Base-by-base conservation (phyloP, 2,888 invertebrate genomes). In the Ligdia adustata region DNA sequence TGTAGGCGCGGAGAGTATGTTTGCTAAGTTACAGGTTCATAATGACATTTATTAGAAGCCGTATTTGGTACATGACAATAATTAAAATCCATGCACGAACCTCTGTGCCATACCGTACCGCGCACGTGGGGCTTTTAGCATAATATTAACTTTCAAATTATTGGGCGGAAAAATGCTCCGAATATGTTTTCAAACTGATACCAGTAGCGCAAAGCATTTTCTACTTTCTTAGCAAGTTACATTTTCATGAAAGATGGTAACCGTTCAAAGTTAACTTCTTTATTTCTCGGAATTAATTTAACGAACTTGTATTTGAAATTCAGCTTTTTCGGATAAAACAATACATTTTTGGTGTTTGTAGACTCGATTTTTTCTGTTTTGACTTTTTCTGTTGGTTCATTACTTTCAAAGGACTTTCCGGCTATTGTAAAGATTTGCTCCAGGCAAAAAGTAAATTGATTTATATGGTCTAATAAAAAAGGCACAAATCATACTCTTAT, bases 61-160 rank as follows among this genome's bases (percentile, higher is more conserved):
- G 85, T 86, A 87, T 88, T 84, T 77, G 80, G 85, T 88, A 89
- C 88, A 89, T 88, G 88, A 86, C 75, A 86, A 88, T 89, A 89
- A 89, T 89, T 89, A 89, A 89, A 89, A 89, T 78, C 82, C 79
- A 89, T 89, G 88, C 89, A 89, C 89, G 89, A 89, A 89, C 66
- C 63, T 54, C 65, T 67, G 89, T 89, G 80, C 89, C 89, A 84
- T 62, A 79, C 85, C 75, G 89, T 88, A 60, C 88, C 85, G 53
- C 69, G 84, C 72, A 83, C 83, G 82, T 81, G 75, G 60, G 53
- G 64, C 61, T 65, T 74, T 82, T 79, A 76, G 80, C 83, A 82
- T 85, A 83, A 80, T 82, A 82, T 85, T 82, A 81, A 69, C 74
- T 79, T 74, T 74, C 65, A 73, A 77, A 76, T 75, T 73, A 75